Conservation (phyloP, 2,888 invertebrate species). For the Serrognathus titanus region DNA sequence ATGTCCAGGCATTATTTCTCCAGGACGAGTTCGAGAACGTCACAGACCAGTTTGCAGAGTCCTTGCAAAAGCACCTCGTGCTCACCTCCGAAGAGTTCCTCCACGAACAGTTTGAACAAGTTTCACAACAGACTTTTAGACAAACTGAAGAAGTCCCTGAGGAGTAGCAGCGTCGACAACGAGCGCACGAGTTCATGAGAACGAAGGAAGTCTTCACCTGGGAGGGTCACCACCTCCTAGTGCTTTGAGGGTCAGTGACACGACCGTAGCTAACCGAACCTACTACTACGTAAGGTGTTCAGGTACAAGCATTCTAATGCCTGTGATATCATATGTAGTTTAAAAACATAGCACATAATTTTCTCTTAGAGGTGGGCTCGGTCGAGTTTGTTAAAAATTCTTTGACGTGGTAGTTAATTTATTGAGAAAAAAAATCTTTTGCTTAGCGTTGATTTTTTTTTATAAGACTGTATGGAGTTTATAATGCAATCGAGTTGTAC, state of each 20-base stretch:
- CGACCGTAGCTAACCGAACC: slow-evolving; percentile 26
- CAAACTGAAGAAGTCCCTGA: slow-evolving; percentile 70
- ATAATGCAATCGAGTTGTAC: neutral
- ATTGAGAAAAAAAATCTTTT: slow-evolving; percentile 1
- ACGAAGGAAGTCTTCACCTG: slow-evolving; percentile 14
- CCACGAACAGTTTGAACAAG: slow-evolving; percentile 65
- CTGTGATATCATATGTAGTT: slow-evolving; percentile 32
- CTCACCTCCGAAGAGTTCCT: slow-evolving; percentile 60
- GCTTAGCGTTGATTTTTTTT: slow-evolving; percentile 11
- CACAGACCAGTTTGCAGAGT: slow-evolving; percentile 61
- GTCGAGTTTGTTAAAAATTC: slow-evolving; percentile 9
- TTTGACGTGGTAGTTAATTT: slow-evolving; percentile 14
- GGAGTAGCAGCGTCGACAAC: slow-evolving; percentile 55
- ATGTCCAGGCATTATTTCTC: slow-evolving; percentile 59
- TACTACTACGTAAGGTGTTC: slow-evolving; percentile 23
- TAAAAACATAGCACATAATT: slow-evolving; percentile 13
- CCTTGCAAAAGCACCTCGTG: slow-evolving; percentile 66
- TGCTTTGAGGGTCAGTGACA: slow-evolving; percentile 24
- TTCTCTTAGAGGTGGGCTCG: slow-evolving; percentile 17
- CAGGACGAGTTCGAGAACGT: slow-evolving; percentile 60
- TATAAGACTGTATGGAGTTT: slow-evolving; percentile 20
- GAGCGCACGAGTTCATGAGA: slow-evolving; percentile 55
- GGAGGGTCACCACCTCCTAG: slow-evolving; percentile 33
- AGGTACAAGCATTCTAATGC: slow-evolving; percentile 26
- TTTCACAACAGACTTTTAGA: slow-evolving; percentile 78